Evolutionary conservation across 2,888 invertebrate species (phyloP).

Genomic region (Drosophila lacicola): DNA sequence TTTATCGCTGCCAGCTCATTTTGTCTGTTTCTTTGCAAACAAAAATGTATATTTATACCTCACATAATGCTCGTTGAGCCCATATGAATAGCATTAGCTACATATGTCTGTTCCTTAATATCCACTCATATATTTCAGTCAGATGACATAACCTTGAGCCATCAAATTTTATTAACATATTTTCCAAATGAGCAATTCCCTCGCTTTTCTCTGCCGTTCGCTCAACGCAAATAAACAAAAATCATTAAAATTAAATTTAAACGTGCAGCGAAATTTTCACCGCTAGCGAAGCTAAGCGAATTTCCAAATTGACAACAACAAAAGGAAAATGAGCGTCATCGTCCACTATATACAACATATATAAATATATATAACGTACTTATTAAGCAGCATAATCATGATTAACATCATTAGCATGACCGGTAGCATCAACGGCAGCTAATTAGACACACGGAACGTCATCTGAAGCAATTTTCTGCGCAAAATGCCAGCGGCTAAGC

Average conservation of each 20-base stretch:
- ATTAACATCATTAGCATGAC: conserved; percentile 28
- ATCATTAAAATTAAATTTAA: conserved; percentile 32
- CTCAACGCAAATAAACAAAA: neutral
- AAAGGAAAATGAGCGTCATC: conserved; percentile 23
- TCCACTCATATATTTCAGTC: conserved; percentile 12
- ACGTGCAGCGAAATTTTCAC: conserved; percentile 19
- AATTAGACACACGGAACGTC: conserved; percentile 61
- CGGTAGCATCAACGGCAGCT: conserved; percentile 41
- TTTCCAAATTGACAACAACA: conserved; percentile 50
- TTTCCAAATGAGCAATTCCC: conserved; percentile 52
- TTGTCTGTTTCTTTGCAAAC: neutral
- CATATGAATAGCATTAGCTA: conserved; percentile 7
- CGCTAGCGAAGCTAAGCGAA: conserved; percentile 22
- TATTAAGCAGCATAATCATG: conserved; percentile 27
- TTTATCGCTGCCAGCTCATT: neutral
- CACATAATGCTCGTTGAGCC: neutral
- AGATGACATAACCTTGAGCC: conserved; percentile 55
- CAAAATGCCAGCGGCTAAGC: conserved; percentile 35
- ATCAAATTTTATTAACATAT: conserved; percentile 63
- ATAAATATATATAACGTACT: conserved; percentile 2
- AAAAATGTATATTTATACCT: conserved; percentile 13
- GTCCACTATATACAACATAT: neutral
- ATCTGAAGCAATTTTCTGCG: conserved; percentile 44
- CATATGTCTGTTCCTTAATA: conserved; percentile 13
- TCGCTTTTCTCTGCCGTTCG: neutral